These are phyloP conservation scores for Magallana angulata DNA, from an alignment of 1,140 invertebrate species.

Conservation along the genomic window DNA sequence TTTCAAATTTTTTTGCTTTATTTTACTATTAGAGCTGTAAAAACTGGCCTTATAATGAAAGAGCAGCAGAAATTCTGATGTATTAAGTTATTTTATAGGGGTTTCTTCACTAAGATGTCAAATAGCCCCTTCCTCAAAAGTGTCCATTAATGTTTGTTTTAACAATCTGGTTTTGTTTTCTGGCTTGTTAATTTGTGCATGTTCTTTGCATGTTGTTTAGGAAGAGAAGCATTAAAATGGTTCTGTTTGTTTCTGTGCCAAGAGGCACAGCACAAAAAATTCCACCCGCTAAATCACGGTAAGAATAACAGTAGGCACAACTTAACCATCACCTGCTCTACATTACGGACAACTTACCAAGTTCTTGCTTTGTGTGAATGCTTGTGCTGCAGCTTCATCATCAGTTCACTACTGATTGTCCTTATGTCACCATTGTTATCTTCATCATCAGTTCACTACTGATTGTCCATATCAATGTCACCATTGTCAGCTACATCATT, in stretches of 20 bases:
- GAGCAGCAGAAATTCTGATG: too few species aligned
- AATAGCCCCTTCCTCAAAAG: not conserved
- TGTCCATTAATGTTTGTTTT: not conserved
- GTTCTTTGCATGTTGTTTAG: conserved; percentile 58
- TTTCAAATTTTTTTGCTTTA: too few species aligned
- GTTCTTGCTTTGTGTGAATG: not conserved
- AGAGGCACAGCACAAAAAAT: conserved; percentile 67
- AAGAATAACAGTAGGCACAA: conserved; percentile 54
- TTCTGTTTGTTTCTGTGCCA: conserved; percentile 66
- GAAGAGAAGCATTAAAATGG: conserved; percentile 63
- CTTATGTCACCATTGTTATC: too few species aligned
- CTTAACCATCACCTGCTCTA: not conserved
- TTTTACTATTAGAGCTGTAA: too few species aligned
- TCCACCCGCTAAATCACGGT: conserved; percentile 66
- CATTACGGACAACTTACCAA: not conserved
- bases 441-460: too few species aligned
- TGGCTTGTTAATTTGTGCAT: conserved; percentile 53
- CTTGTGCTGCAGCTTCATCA: not conserved
- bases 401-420: not conserved
- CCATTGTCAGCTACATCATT: too few species aligned
- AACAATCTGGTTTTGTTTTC: not conserved
- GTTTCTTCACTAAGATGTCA: too few species aligned
- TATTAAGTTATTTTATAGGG: too few species aligned
- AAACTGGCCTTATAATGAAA: too few species aligned
- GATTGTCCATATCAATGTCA: too few species aligned